Conservation (phyloP, 2,797 vertebrate genomes). For the Astyanax mexicanus region DNA sequence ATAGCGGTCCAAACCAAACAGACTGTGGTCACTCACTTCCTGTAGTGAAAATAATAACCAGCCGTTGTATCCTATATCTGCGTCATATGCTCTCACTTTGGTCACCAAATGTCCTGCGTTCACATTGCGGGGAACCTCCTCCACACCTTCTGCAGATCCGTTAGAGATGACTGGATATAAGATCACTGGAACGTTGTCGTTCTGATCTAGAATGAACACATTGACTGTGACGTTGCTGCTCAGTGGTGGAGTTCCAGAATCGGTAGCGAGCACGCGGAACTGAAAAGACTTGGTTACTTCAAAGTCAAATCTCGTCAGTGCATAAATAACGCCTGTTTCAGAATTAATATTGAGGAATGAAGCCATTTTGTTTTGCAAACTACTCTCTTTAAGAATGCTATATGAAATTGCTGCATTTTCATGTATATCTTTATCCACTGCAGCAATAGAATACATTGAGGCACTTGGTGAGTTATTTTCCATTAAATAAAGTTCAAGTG, state of each 20-base stretch:
- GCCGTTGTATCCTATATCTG: conserved; percentile 59
- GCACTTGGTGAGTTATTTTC: conserved; percentile 75
- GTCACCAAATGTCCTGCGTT: conserved; percentile 59
- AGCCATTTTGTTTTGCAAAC: conserved; percentile 22
- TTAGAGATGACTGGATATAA: conserved; percentile 51
- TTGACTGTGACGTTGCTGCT: conserved; percentile 51
- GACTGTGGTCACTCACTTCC: conserved; percentile 51
- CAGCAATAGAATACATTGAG: conserved; percentile 66
- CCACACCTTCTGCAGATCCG: conserved; percentile 49
- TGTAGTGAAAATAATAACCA: conserved; percentile 57
- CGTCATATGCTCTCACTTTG: conserved; percentile 62
- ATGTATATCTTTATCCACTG: conserved; percentile 65
- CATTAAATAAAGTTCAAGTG: conserved; percentile 66
- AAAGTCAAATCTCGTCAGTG: conserved; percentile 83
- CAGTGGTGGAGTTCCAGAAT: conserved; percentile 58
- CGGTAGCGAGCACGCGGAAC: conserved; percentile 76
- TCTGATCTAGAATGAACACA: conserved; percentile 63
- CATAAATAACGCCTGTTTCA: conserved; percentile 78
- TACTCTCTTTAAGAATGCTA: conserved; percentile 46
- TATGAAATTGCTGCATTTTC: conserved; percentile 70
- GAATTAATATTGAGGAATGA: conserved; percentile 73
- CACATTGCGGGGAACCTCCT: conserved; percentile 54
- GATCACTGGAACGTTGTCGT: conserved; percentile 60
- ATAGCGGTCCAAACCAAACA: conserved; percentile 54
- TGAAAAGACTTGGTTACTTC: conserved; percentile 80